Percentiles rank a stretch among this genome's conserved stretches.
These are phyloP conservation scores for Intellagama lesueurii DNA, from an alignment of 2,797 vertebrate genomes.

Conservation along the genomic window DNA sequence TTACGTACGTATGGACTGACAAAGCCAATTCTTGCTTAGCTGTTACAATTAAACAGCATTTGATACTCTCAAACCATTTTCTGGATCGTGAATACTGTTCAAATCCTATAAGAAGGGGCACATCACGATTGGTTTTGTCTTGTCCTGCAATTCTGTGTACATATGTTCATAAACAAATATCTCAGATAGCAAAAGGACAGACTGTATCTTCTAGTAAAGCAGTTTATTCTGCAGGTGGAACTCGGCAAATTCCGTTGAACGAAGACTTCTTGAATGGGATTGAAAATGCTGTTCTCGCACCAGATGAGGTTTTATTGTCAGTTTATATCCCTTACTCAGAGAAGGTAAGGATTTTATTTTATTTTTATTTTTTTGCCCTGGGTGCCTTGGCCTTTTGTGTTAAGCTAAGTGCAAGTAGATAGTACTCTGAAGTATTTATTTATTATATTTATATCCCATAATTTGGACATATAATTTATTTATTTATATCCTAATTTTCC, in stretches of 20 bases:
- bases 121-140: background rate
- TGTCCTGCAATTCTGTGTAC: background rate
- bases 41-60: background rate
- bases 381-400: background rate
- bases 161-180: background rate
- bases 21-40: background rate
- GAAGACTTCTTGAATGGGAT: slow-evolving; percentile 80
- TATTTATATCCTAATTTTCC: too few relatives aligned
- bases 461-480: too few relatives aligned
- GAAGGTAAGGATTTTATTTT: slow-evolving; percentile 67
- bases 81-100: background rate
- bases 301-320: slow-evolving; percentile 77
- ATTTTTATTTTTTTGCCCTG: background rate
- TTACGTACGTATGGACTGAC: slow-evolving; percentile 63
- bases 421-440: background rate
- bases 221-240: slow-evolving; percentile 27
- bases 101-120: background rate
- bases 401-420: background rate
- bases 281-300: slow-evolving; percentile 75
- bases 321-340: slow-evolving; percentile 80
- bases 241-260: slow-evolving; percentile 75
- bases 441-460: background rate
- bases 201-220: slow-evolving; percentile 10
- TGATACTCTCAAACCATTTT: background rate
- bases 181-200: background rate